phyloP scores from a whole-genome alignment of 2,113 vertebrate genomes.

The Otocyon megalotis region DNA sequence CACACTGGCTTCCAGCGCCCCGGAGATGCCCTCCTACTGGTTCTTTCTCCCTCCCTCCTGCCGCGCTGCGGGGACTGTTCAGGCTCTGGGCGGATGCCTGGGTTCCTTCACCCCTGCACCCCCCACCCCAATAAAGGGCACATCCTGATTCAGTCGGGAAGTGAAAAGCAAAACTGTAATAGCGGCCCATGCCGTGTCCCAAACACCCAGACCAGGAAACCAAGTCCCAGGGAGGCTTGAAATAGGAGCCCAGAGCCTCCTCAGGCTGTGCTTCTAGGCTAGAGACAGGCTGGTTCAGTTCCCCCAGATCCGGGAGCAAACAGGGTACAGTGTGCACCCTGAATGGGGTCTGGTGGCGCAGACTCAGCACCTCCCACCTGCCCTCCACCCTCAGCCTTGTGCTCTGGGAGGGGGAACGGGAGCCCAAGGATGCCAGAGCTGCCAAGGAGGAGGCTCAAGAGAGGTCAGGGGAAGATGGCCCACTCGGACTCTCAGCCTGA shows the following conservation, averaged over 20 bases:
- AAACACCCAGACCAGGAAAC: background rate
- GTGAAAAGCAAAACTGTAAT: background rate
- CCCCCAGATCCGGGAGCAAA: background rate
- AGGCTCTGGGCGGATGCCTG: background rate
- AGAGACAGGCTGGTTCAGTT: background rate
- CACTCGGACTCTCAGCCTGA: background rate
- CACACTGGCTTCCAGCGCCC: background rate
- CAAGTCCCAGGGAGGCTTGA: background rate
- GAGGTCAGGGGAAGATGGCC: background rate
- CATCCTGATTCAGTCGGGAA: background rate
- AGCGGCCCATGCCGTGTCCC: background rate
- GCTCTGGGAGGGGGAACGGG: background rate
- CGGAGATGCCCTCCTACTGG: accelerated
- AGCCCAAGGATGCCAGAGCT: background rate
- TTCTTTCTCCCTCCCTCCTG: background rate
- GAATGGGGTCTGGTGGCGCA: accelerated
- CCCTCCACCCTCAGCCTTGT: background rate
- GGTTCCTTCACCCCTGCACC: background rate
- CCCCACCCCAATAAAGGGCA: background rate
- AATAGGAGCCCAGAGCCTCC: background rate
- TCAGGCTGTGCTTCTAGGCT: background rate
- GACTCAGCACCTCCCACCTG: background rate
- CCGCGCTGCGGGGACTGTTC: background rate
- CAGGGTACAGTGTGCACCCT: background rate
- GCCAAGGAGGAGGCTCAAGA: background rate